Evolutionary conservation across 1,140 invertebrate species (phyloP).

Genomic region (Drosophila prosaltans): DNA sequence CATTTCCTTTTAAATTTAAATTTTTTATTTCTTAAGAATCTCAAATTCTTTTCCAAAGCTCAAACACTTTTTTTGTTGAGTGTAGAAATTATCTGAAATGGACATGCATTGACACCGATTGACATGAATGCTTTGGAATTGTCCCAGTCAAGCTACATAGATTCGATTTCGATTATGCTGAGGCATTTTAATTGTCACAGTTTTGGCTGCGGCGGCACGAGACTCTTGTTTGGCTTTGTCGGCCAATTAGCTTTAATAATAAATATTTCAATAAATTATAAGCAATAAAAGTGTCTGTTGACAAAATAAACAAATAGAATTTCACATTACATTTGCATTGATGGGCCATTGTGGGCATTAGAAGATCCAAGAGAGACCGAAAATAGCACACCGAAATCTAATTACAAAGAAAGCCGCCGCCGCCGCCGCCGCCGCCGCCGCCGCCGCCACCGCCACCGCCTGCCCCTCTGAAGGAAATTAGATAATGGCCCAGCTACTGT

Average conservation of each 20-base stretch:
- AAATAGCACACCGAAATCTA: conserved; percentile 70
- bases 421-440: conserved; percentile 13
- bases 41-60: no score
- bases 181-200: conserved; percentile 67
- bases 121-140: conserved; percentile 64
- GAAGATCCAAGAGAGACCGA: conserved; percentile 56
- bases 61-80: neutral
- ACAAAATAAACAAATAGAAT: conserved; percentile 40
- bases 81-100: conserved; percentile 32
- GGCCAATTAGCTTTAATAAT: conserved; percentile 77
- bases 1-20: no score
- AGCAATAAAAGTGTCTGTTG: conserved; percentile 28
- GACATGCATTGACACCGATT: conserved; percentile 39
- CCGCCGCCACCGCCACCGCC: conserved; percentile 10
- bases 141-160: conserved; percentile 27
- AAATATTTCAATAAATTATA: conserved; percentile 73
- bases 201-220: conserved; percentile 50
- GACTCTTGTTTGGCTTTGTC: conserved; percentile 51
- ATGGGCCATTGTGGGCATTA: conserved; percentile 37
- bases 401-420: conserved; percentile 49
- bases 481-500: conserved; percentile 73
- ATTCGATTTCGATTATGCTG: conserved; percentile 44
- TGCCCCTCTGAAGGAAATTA: conserved; percentile 52
- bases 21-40: no score
- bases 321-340: conserved; percentile 65